Base-by-base conservation (phyloP, 2,797 vertebrate genomes). In the Paguma larvata region DNA sequence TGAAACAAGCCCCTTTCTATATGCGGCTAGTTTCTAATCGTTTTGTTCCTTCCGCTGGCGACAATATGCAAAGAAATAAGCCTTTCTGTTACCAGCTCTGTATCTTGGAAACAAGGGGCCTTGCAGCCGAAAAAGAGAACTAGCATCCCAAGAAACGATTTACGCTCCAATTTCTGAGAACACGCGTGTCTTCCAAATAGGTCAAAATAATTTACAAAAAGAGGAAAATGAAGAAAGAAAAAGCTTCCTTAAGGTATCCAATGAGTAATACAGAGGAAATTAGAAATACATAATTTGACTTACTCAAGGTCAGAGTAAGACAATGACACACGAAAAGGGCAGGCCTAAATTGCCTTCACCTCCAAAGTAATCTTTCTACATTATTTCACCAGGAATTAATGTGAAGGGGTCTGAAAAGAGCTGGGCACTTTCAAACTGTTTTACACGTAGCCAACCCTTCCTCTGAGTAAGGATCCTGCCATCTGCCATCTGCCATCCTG, bases 381-480 rank as follows among this genome's bases (percentile, higher is more conserved):
- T 89, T 89, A 89, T 91, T 96, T 97, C 73, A 41, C 16, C 85
- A 90, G 72, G 46, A 97, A 95, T 96, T 89, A 89, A 53, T 70
- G 77, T 53, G 72, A 96, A 93, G 83, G 62, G 48, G 13, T 51
- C 51, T 80, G 92, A 86, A 93, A 93, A 87, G 65, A 67, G 44
- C 32, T 92, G 63, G 90, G 63, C 3, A 41, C 56, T 89, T 96
- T 65, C 25, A 30, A 48, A 59, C 77, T 30, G 25, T 62, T 78
- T 92, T 32, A 38, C 68, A 44, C 8, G 25, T 5, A 15, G 15
- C 32, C 85, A 88, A 0, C 70, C 46, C 59, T 93, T 80, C 53
- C n/a, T 86, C 30, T 0, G 25, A 73, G 30, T 53, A 70, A 12
- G 32, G 38, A 38, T 38, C 38, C 38, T 38, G 38, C 38, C 38